Percentiles rank a stretch among this genome's conserved stretches.
These are phyloP conservation scores for Epizoanthus stellaris DNA, from an alignment of 92 coral and sea anemone genomes.

Conservation along the genomic window DNA sequence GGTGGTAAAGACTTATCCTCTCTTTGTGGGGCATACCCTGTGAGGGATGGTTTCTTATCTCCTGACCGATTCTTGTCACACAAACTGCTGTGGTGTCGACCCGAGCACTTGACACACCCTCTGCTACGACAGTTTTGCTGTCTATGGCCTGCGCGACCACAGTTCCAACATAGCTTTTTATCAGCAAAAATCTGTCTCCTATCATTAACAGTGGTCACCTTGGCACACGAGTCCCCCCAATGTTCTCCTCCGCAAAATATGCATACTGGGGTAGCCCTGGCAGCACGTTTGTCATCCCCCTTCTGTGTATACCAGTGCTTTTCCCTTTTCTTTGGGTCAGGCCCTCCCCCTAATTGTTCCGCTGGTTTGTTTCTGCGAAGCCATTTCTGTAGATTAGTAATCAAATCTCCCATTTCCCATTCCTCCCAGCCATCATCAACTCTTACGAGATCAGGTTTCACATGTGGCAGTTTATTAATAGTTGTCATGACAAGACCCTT, in stretches of 20 bases:
- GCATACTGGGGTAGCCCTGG: conserved; percentile 45
- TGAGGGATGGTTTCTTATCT: conserved; percentile 9
- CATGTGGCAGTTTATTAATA: conserved; percentile 64
- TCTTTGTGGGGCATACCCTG: conserved; percentile 25
- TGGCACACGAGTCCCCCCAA: conserved; percentile 33
- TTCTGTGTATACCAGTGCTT: conserved; percentile 46
- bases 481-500: conserved; percentile 61
- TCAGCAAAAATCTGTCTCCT: conserved; percentile 14
- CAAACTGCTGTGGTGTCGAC: conserved; percentile 29
- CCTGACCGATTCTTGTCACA: conserved; percentile 25
- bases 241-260: conserved; percentile 46
- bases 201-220: not conserved
- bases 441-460: conserved; percentile 59
- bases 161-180: conserved; percentile 11
- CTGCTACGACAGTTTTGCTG: conserved; percentile 11
- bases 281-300: conserved; percentile 20
- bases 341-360: conserved; percentile 19
- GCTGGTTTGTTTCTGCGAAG: conserved; percentile 47
- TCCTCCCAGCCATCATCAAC: conserved; percentile 65
- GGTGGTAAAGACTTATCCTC: conserved; percentile 60
- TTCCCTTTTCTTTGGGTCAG: conserved; percentile 39
- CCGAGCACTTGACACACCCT: conserved; percentile 29
- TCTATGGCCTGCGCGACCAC: conserved; percentile 6
- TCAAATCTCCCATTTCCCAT: conserved; percentile 55
- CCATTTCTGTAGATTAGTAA: conserved; percentile 43